Conservation (phyloP, 2,113 vertebrate species). For the Ariopsis seemanni region DNA sequence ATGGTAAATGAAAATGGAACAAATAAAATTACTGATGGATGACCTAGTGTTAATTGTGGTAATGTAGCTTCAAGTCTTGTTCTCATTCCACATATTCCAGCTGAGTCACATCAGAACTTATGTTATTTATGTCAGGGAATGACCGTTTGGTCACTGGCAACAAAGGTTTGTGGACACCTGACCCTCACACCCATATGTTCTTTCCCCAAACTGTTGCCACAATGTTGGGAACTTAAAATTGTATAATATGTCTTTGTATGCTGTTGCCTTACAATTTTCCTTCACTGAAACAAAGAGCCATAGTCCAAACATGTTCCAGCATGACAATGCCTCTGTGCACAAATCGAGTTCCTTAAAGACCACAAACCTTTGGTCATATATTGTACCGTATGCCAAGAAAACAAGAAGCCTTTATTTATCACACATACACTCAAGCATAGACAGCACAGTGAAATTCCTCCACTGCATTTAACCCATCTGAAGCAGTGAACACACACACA, state of each 20-base stretch:
- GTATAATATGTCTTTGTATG: no score
- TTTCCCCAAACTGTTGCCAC: no score
- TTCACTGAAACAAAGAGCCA: background rate
- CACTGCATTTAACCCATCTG: no score
- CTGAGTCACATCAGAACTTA: background rate
- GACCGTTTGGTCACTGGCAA: background rate
- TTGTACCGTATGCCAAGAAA: background rate
- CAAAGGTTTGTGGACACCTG: background rate
- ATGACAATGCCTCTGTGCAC: background rate
- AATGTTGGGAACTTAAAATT: no score
- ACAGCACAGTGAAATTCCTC: no score
- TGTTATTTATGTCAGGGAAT: no score
- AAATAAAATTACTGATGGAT: background rate
- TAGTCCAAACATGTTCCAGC: no score
- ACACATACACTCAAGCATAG: no score
- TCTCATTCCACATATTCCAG: background rate
- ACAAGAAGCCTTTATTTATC: no score
- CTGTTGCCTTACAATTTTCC: background rate
- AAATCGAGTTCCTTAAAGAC: background rate
- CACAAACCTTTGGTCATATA: background rate
- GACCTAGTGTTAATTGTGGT: background rate
- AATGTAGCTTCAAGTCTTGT: background rate
- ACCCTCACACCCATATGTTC: background rate
- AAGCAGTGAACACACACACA: no score
- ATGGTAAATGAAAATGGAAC: background rate